These are phyloP conservation scores for Andrena chrysosceles DNA, from an alignment of 2,888 invertebrate genomes.

Conservation along the genomic window DNA sequence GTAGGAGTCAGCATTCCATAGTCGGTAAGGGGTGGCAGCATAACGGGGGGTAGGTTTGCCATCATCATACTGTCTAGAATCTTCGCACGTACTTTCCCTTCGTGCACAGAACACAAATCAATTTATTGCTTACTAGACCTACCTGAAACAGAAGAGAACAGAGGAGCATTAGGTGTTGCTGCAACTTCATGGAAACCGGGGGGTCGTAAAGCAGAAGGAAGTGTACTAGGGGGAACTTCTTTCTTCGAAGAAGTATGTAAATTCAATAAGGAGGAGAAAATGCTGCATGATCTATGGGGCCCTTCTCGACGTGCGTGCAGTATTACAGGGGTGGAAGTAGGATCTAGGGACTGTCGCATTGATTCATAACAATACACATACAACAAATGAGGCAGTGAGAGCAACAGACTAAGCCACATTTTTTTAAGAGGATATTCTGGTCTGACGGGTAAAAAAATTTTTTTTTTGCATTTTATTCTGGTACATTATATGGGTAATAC, in stretches of 20 bases:
- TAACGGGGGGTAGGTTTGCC: conserved; percentile 84
- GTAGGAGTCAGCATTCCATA: conserved; percentile 84
- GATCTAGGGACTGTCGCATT: background rate
- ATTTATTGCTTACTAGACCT: conserved; percentile 80
- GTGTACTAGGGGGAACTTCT: background rate
- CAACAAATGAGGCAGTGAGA: too few species aligned
- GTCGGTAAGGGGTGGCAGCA: conserved; percentile 83
- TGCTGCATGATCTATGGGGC: background rate
- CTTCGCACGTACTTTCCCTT: conserved; percentile 65
- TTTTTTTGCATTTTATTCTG: too few species aligned
- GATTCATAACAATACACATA: background rate
- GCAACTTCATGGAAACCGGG: too few species aligned
- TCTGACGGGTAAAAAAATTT: too few species aligned
- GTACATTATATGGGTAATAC: too few species aligned
- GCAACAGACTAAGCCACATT: too few species aligned
- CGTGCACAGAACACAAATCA: conserved; percentile 74
- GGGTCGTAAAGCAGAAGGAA: background rate
- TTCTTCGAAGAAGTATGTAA: background rate
- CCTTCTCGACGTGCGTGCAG: background rate
- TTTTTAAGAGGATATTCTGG: too few species aligned
- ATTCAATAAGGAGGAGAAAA: background rate
- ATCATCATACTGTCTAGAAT: conserved; percentile 83
- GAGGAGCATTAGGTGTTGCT: background rate
- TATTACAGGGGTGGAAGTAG: background rate
- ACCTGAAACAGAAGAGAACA: conserved; percentile 79